Evolutionary conservation across 2,888 invertebrate species (phyloP).

Genomic region (Podabrus alpinus): DNA sequence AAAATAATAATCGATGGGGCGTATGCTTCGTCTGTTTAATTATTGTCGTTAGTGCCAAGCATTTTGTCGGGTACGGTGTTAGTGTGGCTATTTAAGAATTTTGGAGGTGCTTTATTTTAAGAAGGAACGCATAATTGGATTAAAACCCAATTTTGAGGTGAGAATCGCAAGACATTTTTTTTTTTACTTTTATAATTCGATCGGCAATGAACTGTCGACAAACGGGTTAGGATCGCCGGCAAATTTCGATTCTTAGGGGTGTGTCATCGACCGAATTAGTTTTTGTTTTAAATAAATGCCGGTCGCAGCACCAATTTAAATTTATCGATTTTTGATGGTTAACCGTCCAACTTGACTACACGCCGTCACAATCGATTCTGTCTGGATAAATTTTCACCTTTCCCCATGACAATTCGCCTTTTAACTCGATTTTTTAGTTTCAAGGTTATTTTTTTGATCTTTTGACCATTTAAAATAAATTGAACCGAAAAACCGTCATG

Average conservation of each 20-base stretch:
- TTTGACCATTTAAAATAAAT: background rate
- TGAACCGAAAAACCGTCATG: background rate
- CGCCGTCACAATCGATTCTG: background rate
- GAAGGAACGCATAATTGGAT: background rate
- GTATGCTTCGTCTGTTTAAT: conserved; percentile 46
- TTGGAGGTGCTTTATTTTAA: background rate
- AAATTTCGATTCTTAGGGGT: background rate
- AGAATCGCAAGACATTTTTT: background rate
- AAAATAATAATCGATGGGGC: conserved; percentile 46
- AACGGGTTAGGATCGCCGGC: background rate
- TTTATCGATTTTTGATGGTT: background rate
- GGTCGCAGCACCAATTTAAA: background rate
- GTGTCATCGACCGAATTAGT: background rate
- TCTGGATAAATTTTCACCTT: background rate
- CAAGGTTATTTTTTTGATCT: background rate
- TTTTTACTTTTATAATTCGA: background rate
- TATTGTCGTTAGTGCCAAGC: conserved; percentile 33
- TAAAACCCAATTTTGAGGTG: background rate
- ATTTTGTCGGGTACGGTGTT: conserved; percentile 32
- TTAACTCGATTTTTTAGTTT: background rate
- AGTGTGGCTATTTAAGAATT: conserved; percentile 28
- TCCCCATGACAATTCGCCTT: background rate
- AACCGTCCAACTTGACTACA: background rate
- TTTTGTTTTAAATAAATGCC: background rate
- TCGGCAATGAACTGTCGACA: background rate